Conservation (phyloP, 1,140 invertebrate genomes). For the Thaumetopoea pityocampa region DNA sequence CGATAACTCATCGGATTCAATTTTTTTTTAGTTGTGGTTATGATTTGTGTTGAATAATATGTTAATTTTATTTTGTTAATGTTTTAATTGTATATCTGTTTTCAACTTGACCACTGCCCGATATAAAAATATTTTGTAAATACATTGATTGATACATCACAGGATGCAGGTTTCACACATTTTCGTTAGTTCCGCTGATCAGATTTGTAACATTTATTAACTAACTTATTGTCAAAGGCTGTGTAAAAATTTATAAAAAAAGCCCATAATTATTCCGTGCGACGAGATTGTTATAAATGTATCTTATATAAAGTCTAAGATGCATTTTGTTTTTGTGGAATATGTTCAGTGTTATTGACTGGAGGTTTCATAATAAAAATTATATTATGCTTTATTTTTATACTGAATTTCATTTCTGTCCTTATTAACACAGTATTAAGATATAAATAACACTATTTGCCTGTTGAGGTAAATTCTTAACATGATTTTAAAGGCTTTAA, state of each 20-base stretch:
- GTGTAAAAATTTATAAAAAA: constrained; percentile 67
- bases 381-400: constrained; percentile 76
- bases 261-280: constrained; percentile 55
- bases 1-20: too few relatives aligned
- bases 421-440: constrained; percentile 12
- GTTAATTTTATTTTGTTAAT: constrained; percentile 16
- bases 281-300: constrained; percentile 45
- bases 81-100: constrained; percentile 14
- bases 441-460: constrained; percentile 12
- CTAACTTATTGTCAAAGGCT: constrained; percentile 71
- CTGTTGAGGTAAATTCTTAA: constrained; percentile 8
- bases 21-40: too few relatives aligned
- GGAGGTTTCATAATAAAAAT: constrained; percentile 74
- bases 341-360: constrained; percentile 74
- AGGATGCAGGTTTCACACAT: constrained; percentile 52
- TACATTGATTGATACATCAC: too few relatives aligned
- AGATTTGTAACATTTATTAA: constrained; percentile 71
- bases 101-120: constrained; percentile 47
- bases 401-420: constrained; percentile 53
- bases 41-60: constrained; percentile 3
- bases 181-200: constrained; percentile 65
- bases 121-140: constrained; percentile 55
- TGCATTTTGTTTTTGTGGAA: constrained; percentile 64
- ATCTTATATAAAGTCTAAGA: constrained; percentile 65
- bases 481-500: too few relatives aligned